phyloP scores from a whole-genome alignment of 2,113 vertebrate species.

The Microcebus ravelobensis region DNA sequence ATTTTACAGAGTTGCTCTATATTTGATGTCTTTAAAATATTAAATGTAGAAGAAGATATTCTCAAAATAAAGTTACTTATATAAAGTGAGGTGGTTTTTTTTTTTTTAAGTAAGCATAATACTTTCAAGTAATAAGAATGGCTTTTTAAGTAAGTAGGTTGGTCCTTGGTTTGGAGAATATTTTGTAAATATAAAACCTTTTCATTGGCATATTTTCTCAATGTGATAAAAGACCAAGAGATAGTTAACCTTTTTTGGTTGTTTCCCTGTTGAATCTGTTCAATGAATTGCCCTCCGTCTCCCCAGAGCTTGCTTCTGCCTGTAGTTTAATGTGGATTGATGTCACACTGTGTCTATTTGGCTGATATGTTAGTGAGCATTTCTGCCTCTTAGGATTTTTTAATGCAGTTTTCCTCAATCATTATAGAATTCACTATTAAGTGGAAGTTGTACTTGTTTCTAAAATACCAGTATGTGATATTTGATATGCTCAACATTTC shows the following conservation, averaged over 20 bases:
- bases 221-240: neutral
- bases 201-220: neutral
- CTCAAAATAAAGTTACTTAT: neutral
- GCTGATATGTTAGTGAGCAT: neutral
- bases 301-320: neutral
- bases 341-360: neutral
- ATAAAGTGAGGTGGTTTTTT: neutral
- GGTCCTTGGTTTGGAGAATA: neutral
- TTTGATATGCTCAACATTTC: neutral
- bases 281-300: neutral
- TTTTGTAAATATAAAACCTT: neutral
- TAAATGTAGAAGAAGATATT: neutral
- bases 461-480: neutral
- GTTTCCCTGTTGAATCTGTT: neutral
- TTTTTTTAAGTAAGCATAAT: neutral
- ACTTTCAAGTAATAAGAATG: neutral
- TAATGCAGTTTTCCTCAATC: neutral
- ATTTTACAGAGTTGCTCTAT: neutral
- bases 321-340: neutral
- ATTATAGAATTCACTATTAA: neutral
- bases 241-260: neutral
- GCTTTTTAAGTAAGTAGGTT: neutral
- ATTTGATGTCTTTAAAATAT: constrained; percentile 26
- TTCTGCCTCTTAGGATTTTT: neutral
- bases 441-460: neutral